A percentile compares a stretch with the other conserved stretches of the same genome.
These are phyloP conservation scores for Drosophila prosaltans DNA, from an alignment of 1,140 invertebrate species.

Conservation along the genomic window DNA sequence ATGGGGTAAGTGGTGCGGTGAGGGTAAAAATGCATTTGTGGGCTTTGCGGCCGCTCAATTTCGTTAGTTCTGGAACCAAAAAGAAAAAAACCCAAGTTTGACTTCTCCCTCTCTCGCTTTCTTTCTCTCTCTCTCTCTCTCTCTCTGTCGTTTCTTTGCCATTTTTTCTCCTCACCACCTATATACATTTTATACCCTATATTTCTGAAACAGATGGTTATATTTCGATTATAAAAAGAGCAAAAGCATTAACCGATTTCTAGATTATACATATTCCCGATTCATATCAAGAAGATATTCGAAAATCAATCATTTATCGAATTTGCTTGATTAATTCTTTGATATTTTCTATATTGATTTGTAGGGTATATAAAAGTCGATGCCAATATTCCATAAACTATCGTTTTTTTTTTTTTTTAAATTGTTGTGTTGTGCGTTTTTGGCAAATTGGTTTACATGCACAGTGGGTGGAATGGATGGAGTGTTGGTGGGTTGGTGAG, in stretches of 20 bases:
- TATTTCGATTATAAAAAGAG: no score
- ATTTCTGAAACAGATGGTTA: no score
- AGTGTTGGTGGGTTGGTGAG: neutral
- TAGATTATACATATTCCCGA: no score
- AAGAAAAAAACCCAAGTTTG: constrained; percentile 15
- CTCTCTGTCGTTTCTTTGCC: neutral
- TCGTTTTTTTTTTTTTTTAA: constrained; percentile 17
- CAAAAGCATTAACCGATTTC: no score
- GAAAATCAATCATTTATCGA: no score
- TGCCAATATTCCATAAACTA: neutral
- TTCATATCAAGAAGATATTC: no score
- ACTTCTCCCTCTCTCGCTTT: neutral
- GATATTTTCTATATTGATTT: no score
- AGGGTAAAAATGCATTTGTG: neutral
- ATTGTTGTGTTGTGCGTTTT: constrained; percentile 47
- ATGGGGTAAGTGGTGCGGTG: neutral
- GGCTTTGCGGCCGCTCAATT: constrained; percentile 43
- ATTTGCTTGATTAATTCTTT: no score
- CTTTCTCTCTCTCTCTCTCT: neutral
- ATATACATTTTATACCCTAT: no score
- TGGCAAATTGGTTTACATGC: constrained; percentile 59
- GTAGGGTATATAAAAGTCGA: neutral
- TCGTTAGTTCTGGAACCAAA: constrained; percentile 24
- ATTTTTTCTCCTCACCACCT: neutral
- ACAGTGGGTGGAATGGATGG: neutral